A percentile compares a stretch with the other conserved stretches of the same genome.
Conservation (phyloP, 2,888 invertebrate genomes). For the Nasonia oneida region DNA sequence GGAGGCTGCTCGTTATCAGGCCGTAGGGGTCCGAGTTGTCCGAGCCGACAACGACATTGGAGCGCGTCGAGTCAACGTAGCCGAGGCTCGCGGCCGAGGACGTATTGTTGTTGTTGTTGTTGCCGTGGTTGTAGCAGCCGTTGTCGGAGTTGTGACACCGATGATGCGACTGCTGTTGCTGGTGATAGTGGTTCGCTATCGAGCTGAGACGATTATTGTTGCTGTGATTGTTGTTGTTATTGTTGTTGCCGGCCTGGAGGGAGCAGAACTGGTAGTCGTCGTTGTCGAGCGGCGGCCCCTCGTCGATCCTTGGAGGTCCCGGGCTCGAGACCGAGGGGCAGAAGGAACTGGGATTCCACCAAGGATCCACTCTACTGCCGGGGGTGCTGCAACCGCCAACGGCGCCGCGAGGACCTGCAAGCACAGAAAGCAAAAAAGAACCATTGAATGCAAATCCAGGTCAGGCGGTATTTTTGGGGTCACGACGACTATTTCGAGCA, state of each 20-base stretch:
- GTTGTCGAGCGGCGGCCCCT: slow-evolving; percentile 73
- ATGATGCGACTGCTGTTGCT: slow-evolving; percentile 50
- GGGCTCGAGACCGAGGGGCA: slow-evolving; percentile 74
- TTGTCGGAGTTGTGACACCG: slow-evolving; percentile 54
- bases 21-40: slow-evolving; percentile 58
- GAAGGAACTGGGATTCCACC: slow-evolving; percentile 76
- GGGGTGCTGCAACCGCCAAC: slow-evolving; percentile 78
- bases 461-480: neutral
- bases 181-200: too few relatives aligned
- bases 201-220: neutral
- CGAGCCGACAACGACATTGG: slow-evolving; percentile 69
- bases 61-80: slow-evolving; percentile 68
- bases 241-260: slow-evolving; percentile 59
- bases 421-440: slow-evolving; percentile 52
- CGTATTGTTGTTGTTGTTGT: slow-evolving; percentile 60
- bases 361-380: slow-evolving; percentile 78
- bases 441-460: neutral
- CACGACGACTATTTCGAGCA: neutral
- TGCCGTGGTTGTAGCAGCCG: slow-evolving; percentile 63
- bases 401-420: slow-evolving; percentile 78
- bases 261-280: slow-evolving; percentile 68
- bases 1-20: slow-evolving; percentile 51
- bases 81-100: slow-evolving; percentile 69
- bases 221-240: slow-evolving; percentile 54
- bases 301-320: slow-evolving; percentile 76